Evolutionary conservation across 2,113 vertebrate genomes (phyloP), one percentile per base, ranked within the genome.

Genomic region (Lycaon pictus): DNA sequence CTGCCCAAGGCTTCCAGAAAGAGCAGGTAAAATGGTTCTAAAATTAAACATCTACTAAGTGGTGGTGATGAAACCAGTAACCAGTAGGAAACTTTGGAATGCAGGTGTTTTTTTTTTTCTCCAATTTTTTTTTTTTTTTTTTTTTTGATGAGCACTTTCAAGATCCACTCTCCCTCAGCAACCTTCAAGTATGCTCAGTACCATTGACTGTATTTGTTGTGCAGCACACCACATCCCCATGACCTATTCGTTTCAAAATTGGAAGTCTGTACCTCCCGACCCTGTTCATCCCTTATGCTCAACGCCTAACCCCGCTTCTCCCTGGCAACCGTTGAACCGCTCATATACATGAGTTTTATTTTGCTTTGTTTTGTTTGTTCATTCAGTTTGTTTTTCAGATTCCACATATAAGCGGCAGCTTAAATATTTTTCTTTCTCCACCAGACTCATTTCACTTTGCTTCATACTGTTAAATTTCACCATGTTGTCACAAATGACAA

Each of bases 41-140:
- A 29, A 99, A 99, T 99, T 99, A 98, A 99, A 99, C 98, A 93
- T 97, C 99, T 99, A 99, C 99, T 99, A 99, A 99, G 99, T 99
- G 99, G 99, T 99, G 99, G 98, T 98, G 98, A 99, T 98, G 98
- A 98, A 99, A 99, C 98, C 98, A 99, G 98, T 98, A 99, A 99
- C 98, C 98, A 99, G 98, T 97, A 98, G 98, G 98, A 98, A 98
- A 99, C 99, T 99, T 99, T 99, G 99, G 99, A 99, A 99, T 99
- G 99, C 99, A 99, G 99, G 98, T 65, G 3, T n/a, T 79, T 48
- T 56, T 43, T 37, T 98, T 98, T 63, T 53, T 56, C 37, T 5
- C 43, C 43, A 43, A 43, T 43, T 43, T 43, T 43, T 43, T 43
- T 43, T 43, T 43, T 4, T 43, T 43, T 43, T 43, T 43, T 43